These are phyloP conservation scores for Orchesella cincta DNA, from an alignment of 1,140 invertebrate genomes.

Conservation along the genomic window DNA sequence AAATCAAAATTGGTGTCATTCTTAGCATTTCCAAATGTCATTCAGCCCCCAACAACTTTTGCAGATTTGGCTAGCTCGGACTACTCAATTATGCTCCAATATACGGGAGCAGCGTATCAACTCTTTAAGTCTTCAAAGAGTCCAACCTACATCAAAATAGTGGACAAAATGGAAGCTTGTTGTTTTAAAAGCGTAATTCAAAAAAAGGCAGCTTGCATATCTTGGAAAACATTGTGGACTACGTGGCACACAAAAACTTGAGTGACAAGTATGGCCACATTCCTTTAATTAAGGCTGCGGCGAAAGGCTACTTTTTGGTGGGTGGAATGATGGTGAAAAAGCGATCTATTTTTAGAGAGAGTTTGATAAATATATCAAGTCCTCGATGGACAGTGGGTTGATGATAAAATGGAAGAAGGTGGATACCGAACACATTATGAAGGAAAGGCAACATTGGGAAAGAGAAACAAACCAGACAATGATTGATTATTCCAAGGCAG, in stretches of 20 bases:
- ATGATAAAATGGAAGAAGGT: not conserved
- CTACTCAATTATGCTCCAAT: conserved; percentile 34
- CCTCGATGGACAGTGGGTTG: not conserved
- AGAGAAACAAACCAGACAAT: not conserved
- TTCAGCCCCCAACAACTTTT: not conserved
- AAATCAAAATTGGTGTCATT: conserved; percentile 29
- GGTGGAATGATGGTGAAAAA: conserved; percentile 14
- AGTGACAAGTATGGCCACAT: conserved; percentile 31
- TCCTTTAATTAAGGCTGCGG: not conserved
- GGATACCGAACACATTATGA: not conserved
- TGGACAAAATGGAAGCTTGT: conserved; percentile 27
- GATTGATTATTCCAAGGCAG: too few relatives aligned
- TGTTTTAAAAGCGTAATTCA: conserved; percentile 35
- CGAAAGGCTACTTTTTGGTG: not conserved
- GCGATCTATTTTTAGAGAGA: not conserved
- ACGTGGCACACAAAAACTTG: conserved; percentile 33
- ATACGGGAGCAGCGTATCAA: conserved; percentile 26
- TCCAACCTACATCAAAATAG: conserved; percentile 22
- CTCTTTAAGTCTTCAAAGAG: conserved; percentile 19
- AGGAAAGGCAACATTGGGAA: not conserved
- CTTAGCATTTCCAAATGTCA: conserved; percentile 26
- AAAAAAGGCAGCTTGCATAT: conserved; percentile 31
- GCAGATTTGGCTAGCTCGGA: conserved; percentile 10
- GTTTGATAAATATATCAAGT: not conserved
- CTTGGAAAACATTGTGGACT: conserved; percentile 35